Conservation (phyloP, 2,888 invertebrate species). For the Ophioninae sp. region DNA sequence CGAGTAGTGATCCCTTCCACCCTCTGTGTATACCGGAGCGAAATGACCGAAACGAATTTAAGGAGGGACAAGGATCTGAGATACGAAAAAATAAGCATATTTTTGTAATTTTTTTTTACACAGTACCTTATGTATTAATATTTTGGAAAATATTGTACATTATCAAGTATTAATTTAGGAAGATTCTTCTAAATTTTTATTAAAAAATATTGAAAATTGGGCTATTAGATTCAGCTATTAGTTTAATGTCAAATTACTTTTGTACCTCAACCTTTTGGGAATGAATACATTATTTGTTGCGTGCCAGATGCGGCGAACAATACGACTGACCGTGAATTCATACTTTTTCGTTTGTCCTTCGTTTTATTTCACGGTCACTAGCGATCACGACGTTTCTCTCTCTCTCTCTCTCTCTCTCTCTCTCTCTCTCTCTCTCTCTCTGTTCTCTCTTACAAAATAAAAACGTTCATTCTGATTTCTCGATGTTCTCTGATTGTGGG, state of each 20-base stretch:
- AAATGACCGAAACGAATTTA: background rate
- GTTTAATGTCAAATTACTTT: background rate
- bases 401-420: background rate
- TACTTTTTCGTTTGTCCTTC: slow-evolving; percentile 29
- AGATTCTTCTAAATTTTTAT: too few species aligned
- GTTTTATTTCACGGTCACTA: slow-evolving; percentile 46
- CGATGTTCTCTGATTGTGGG: background rate
- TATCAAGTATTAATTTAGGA: too few species aligned
- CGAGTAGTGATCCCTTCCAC: too few species aligned
- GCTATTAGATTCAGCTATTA: background rate
- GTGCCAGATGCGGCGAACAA: slow-evolving; percentile 4
- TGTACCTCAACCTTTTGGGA: background rate
- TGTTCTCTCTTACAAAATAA: background rate
- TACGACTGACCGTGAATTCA: slow-evolving; percentile 43
- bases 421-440: background rate
- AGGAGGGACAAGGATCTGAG: too few species aligned
- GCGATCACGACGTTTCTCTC: slow-evolving; percentile 17
- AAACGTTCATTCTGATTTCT: background rate
- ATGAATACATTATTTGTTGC: background rate
- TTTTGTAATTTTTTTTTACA: too few species aligned
- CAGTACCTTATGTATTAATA: too few species aligned
- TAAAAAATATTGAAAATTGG: too few species aligned
- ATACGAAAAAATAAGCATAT: too few species aligned
- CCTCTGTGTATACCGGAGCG: too few species aligned
- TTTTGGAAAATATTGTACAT: too few species aligned